Evolutionary conservation across 1,140 invertebrate species (phyloP).

Genomic region (Augochlora pura): DNA sequence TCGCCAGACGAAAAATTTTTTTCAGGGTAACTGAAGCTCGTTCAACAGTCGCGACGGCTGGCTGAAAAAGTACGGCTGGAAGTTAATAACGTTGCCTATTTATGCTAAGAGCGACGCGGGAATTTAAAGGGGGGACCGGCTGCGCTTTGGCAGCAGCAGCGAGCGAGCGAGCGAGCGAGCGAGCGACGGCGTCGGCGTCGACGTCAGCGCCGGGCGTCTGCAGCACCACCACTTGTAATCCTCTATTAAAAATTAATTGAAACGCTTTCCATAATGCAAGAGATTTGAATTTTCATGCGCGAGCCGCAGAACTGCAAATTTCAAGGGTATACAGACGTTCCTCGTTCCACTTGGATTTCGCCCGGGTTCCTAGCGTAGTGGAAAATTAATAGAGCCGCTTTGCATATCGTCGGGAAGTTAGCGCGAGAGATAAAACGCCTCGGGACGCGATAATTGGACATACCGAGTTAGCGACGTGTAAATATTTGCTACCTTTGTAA

Average conservation of each 20-base stretch:
- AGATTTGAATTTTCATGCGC: slow-evolving; percentile 29
- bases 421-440: slow-evolving; percentile 58
- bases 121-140: background rate
- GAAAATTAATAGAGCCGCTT: slow-evolving; percentile 70
- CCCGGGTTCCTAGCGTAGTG: slow-evolving; percentile 19
- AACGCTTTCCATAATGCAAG: slow-evolving; percentile 31
- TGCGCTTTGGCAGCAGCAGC: slow-evolving; percentile 1
- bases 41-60: background rate
- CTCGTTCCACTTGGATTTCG: background rate
- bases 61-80: background rate
- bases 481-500: slow-evolving; percentile 56
- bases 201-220: background rate
- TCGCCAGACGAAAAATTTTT: background rate
- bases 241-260: slow-evolving; percentile 38
- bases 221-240: slow-evolving; percentile 1
- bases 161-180: too few relatives aligned
- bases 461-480: slow-evolving; percentile 48
- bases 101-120: background rate
- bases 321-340: slow-evolving; percentile 20
- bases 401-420: slow-evolving; percentile 69
- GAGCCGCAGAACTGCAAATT: slow-evolving; percentile 11
- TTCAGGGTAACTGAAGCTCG: background rate
- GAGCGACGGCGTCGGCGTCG: background rate
- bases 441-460: slow-evolving; percentile 67
- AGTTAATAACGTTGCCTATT: slow-evolving; percentile 14